These are phyloP conservation scores for Dicrurus megarhynchus DNA, from an alignment of 2,113 vertebrate species.

Conservation along the genomic window DNA sequence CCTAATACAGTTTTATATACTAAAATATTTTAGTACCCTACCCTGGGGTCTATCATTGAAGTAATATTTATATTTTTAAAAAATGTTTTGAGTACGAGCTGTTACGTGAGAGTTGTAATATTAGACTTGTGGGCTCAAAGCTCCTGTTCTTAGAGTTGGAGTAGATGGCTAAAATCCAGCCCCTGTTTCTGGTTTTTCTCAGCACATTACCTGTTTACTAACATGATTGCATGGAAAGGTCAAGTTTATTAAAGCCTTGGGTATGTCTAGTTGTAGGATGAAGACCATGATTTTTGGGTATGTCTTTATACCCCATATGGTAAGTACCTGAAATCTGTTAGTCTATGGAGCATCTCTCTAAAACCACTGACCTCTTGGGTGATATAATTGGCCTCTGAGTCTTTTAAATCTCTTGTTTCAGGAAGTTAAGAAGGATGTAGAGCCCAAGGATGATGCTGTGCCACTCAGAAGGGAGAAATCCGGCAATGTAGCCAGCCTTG, in stretches of 20 bases:
- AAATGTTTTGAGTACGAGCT: background rate
- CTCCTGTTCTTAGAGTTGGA: background rate
- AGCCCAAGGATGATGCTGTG: conserved; percentile 80
- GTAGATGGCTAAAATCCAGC: background rate
- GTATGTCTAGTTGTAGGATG: background rate
- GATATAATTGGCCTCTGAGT: background rate
- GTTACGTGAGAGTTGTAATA: background rate
- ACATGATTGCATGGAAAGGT: background rate
- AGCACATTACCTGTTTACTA: background rate
- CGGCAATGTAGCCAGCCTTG: conserved; percentile 91
- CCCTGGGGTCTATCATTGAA: background rate
- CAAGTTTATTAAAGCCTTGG: background rate
- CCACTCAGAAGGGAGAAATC: conserved; percentile 80
- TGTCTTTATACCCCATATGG: background rate
- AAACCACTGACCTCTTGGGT: background rate
- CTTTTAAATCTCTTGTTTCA: conserved; percentile 55
- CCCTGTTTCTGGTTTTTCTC: background rate
- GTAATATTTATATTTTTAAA: background rate
- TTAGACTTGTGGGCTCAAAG: background rate
- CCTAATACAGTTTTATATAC: background rate
- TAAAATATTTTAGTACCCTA: background rate
- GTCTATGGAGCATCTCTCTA: background rate
- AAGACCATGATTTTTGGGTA: background rate
- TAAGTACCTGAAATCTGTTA: background rate
- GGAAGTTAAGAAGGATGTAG: conserved; percentile 87